Base-by-base conservation (phyloP, 2,113 vertebrate species). In the Corythornis vintsioides region DNA sequence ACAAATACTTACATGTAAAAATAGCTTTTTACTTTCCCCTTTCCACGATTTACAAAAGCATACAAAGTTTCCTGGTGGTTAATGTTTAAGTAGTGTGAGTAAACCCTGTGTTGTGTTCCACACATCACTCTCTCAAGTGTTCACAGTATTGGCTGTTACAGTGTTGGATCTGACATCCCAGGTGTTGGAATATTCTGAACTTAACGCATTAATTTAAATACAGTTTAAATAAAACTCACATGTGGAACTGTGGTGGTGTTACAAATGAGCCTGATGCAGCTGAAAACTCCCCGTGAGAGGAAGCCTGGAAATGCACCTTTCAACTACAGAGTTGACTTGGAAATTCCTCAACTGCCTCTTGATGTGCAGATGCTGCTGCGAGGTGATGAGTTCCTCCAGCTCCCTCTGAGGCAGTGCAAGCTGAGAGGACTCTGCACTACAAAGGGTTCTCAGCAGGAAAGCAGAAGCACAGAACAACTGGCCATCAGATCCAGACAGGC, bases 1-100 rank as follows among this genome's bases (percentile, higher is more conserved):
- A 98, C 90, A 98, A 98, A 97, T 92, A 92, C 87, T 96, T 95
- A 91, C 92, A 97, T 97, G 97, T 95, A 97, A 98, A 98, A 98
- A 98, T 97, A 98, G 73, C 90, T 94, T 93, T 96, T 96, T 96
- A 73, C 88, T 97, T 97, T 96, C 93, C 64, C 48, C 92, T 95
- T 95, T 93, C 92, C 89, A 83, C 93, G 96, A 97, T 94, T 97
- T 96, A 96, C 94, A 97, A 97, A 97, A 97, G 86, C 86, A 89
- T 95, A 89, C 29, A 94, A 94, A 96, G 96, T 89, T 95, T 93
- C 93, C 69, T 92, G 83, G 95, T 93, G 82, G 88, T 91, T 79
- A 92, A 91, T 94, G 64, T 84, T 95, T 94, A 97, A 95, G 95
- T 79, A 97, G 91, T 82, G 75, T 95, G 93, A 97, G 70, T 93